A percentile compares a stretch with the other conserved stretches of the same genome.
Conservation (phyloP, 2,888 invertebrate species). For the Morpho achilles region DNA sequence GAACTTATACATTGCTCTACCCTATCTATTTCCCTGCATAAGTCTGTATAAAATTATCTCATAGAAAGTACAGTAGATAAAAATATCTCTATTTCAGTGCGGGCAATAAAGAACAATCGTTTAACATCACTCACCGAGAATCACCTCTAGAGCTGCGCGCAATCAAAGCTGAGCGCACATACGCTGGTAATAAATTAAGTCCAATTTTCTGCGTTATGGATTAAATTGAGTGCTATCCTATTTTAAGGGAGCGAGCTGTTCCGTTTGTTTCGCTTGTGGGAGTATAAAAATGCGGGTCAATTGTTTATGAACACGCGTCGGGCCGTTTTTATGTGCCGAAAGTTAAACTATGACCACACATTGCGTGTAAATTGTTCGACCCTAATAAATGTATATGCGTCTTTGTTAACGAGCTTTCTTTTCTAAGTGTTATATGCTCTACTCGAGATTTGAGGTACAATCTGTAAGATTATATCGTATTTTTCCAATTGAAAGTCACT, state of each 20-base stretch:
- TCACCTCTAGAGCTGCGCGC: conserved; percentile 13
- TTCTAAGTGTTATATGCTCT: too few species aligned
- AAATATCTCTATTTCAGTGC: conserved; percentile 4
- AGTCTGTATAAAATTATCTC: too few species aligned
- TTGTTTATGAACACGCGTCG: conserved; percentile 10
- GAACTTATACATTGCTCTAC: too few species aligned
- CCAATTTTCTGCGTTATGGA: conserved; percentile 22
- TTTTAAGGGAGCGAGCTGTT: conserved; percentile 15
- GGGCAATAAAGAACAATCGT: conserved; percentile 8
- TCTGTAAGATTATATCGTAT: too few species aligned
- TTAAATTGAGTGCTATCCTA: conserved; percentile 24
- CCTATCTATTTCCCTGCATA: too few species aligned
- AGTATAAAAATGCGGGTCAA: conserved; percentile 12
- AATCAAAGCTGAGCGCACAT: conserved; percentile 14
- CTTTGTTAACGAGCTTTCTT: too few species aligned
- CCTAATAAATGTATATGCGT: background rate
- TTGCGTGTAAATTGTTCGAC: background rate
- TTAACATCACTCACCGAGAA: conserved; percentile 12
- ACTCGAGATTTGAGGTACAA: too few species aligned
- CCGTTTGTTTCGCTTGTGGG: conserved; percentile 11
- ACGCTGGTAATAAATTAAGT: conserved; percentile 22
- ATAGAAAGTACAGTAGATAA: background rate
- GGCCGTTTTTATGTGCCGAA: conserved; percentile 5
- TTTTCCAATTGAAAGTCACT: too few species aligned
- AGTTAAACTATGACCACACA: background rate